Evolutionary conservation across 1,140 invertebrate species (phyloP).

Genomic region (Eurosta solidaginis): DNA sequence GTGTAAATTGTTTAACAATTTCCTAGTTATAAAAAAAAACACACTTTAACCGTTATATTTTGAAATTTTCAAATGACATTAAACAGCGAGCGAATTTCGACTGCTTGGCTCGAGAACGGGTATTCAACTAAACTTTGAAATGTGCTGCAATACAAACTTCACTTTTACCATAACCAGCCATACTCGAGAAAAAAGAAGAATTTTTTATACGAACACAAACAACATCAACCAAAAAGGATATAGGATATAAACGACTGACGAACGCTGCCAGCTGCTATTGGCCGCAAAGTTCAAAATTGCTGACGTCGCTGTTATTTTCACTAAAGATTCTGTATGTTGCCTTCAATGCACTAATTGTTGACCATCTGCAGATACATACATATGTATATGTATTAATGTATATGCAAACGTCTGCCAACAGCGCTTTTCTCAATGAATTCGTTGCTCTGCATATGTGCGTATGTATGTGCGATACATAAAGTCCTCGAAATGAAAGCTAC

Average conservation of each 20-base stretch:
- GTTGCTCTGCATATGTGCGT: background rate
- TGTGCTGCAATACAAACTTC: slow-evolving; percentile 38
- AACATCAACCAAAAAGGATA: background rate
- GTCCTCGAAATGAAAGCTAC: background rate
- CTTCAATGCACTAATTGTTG: background rate
- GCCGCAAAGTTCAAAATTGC: background rate
- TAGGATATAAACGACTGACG: background rate
- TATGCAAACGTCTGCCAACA: background rate
- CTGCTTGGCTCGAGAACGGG: slow-evolving; percentile 46
- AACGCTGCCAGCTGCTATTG: background rate
- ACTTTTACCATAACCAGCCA: slow-evolving; percentile 45
- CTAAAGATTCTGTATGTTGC: background rate
- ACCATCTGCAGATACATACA: background rate
- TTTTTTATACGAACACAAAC: too few species aligned
- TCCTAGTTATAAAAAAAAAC: too few species aligned
- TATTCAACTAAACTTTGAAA: slow-evolving; percentile 53
- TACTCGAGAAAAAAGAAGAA: background rate
- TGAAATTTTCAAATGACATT: too few species aligned
- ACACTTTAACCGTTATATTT: too few species aligned
- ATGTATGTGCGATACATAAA: too few species aligned
- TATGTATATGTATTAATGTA: background rate
- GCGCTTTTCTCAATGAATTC: slow-evolving; percentile 13
- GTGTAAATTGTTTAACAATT: too few species aligned
- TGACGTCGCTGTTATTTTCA: background rate
- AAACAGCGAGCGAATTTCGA: background rate